Evolutionary conservation across 2,113 vertebrate species (phyloP).

Genomic region (Columbina picui): DNA sequence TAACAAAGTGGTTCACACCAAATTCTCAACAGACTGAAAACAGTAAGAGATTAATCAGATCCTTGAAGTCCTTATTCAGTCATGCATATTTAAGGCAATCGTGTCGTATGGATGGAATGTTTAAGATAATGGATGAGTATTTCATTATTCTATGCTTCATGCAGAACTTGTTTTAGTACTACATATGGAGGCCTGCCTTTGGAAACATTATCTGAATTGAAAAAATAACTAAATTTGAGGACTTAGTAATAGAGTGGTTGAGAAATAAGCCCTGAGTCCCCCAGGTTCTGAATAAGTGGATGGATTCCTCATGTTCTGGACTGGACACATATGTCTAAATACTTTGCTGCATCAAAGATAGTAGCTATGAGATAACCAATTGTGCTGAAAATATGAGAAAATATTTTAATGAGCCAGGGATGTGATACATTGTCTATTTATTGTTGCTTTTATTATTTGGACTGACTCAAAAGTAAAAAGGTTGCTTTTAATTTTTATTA

Average conservation of each 20-base stretch:
- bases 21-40: background rate
- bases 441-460: background rate
- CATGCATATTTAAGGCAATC: slow-evolving; percentile 39
- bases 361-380: background rate
- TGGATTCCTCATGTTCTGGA: background rate
- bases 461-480: background rate
- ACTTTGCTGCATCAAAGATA: background rate
- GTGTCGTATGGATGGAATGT: slow-evolving; percentile 24
- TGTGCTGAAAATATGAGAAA: slow-evolving; percentile 20
- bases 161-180: slow-evolving; percentile 35
- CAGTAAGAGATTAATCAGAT: slow-evolving; percentile 32
- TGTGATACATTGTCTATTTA: background rate
- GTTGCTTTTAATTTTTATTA: slow-evolving; percentile 18
- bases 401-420: background rate
- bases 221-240: slow-evolving; percentile 16
- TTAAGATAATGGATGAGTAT: slow-evolving; percentile 56
- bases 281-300: background rate
- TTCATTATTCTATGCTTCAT: slow-evolving; percentile 21
- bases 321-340: background rate
- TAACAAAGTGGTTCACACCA: background rate
- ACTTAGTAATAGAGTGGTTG: slow-evolving; percentile 1
- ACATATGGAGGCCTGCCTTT: background rate
- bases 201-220: slow-evolving; percentile 4
- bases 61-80: slow-evolving; percentile 44
- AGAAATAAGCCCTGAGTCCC: background rate